A percentile compares a stretch with the other conserved stretches of the same genome.
Conservation (phyloP, 1,140 invertebrate genomes). For the Manduca sexta region DNA sequence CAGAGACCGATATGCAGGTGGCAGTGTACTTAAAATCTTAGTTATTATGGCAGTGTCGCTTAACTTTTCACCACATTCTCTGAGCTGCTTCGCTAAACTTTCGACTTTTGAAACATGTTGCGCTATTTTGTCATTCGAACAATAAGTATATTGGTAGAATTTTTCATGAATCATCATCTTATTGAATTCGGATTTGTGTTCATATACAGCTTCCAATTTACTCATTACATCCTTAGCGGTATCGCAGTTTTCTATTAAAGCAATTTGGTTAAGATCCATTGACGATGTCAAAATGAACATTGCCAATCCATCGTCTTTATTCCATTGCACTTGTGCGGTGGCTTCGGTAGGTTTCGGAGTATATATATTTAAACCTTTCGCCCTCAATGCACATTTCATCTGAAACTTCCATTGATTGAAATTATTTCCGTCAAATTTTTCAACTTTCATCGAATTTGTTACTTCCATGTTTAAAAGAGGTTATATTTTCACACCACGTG, state of each 20-base stretch:
- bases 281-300: slow-evolving; percentile 41
- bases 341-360: slow-evolving; percentile 13
- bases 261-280: slow-evolving; percentile 40
- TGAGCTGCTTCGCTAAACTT: slow-evolving; percentile 33
- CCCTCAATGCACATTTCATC: slow-evolving; percentile 36
- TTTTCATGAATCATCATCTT: slow-evolving; percentile 41
- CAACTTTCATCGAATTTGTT: too few relatives aligned
- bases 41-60: slow-evolving; percentile 37
- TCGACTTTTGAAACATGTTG: slow-evolving; percentile 40
- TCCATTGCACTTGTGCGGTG: slow-evolving; percentile 18
- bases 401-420: slow-evolving; percentile 45
- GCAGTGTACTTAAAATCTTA: slow-evolving; percentile 34
- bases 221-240: slow-evolving; percentile 24
- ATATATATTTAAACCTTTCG: slow-evolving; percentile 18
- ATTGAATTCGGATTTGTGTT: slow-evolving; percentile 36
- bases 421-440: slow-evolving; percentile 35
- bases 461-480: too few relatives aligned
- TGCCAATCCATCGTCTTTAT: slow-evolving; percentile 33
- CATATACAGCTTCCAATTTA: slow-evolving; percentile 43
- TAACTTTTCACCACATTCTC: slow-evolving; percentile 33
- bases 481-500: too few relatives aligned
- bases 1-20: slow-evolving; percentile 30
- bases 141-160: slow-evolving; percentile 28
- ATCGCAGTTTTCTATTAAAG: slow-evolving; percentile 10
- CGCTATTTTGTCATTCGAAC: slow-evolving; percentile 23